Base-by-base conservation (phyloP, 2,113 vertebrate genomes). In the Tauraco erythrolophus region DNA sequence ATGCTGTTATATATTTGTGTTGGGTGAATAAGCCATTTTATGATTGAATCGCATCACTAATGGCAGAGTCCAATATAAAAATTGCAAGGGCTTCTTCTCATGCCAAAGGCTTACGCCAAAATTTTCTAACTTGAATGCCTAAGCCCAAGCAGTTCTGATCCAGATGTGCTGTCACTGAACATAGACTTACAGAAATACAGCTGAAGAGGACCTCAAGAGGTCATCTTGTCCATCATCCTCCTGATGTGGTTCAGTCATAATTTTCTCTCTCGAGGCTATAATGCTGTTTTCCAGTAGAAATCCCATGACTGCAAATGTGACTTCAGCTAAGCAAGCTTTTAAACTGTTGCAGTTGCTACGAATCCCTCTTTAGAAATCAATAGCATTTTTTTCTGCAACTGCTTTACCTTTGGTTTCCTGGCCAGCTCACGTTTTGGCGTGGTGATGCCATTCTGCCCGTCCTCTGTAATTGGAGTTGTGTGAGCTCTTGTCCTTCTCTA, bases 301-400 rank as follows among this genome's bases (percentile, higher is more conserved):
- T 96, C 77, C 77, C 0, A 0, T 43, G 91, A 65, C 57, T 88
- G 86, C 77, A 84, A 65, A 84, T 82, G 61, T 43, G 75, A 88
- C 89, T 95, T 84, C 61, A 92, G 95, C 72, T 94, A 89, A 95
- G 78, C 81, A 75, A 85, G 79, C 81, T 92, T 97, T 94, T 74
- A 88, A 95, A 85, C 72, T 65, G 37, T 90, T 68, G 70, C 61
- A 71, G 68, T 74, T n/a, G n/a, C 62, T 64, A 39, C 7, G 2
- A 61, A 64, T 54, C 33, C n/a, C 23, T 74, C 39, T 88, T 65
- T 68, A 95, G 83, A 90, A 93, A 86, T 89, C 84, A 78, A 10
- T 68, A 65, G 22, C 12, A 24, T 74, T 82, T 82, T 35, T 25
- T 41, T 16, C 27, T 9, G 50, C 76, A 28, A 53, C 37, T 50